Evolutionary conservation across 2,113 vertebrate genomes (phyloP), one percentile per base, ranked within the genome.

Genomic region (Hassar affinis): DNA sequence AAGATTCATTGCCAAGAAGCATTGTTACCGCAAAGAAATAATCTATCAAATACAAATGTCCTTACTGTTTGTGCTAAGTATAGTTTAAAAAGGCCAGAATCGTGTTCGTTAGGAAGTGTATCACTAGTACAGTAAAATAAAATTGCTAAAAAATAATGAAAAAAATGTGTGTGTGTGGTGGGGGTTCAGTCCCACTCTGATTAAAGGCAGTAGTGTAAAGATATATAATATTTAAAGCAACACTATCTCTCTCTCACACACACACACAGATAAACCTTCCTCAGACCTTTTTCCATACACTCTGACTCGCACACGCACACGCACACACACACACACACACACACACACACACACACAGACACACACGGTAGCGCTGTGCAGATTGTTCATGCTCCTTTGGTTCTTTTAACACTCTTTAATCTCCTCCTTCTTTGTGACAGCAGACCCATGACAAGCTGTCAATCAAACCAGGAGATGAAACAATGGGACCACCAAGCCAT

Each of bases 371-470:
- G 27, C 49, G 54, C 74, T 76, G 74, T 52, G 51, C 12, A 1
- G 76, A 78, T 78, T 59, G 54, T 78, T 99, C 97, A 99, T 96
- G 97, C 97, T 97, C 52, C 97, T 98, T 97, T 97, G 97, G 96
- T 96, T 97, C 96, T 96, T 97, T 97, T 98, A 98, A 98, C 96
- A 97, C 76, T 98, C 96, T 98, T 98, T 98, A 98, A 98, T 99
- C 97, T 96, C 96, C 96, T 96, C 97, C 97, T 96, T 96, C 97
- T 98, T 98, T 98, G 97, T 96, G 95, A 95, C 97, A 98, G 97
- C 98, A 97, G 96, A 98, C 98, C 98, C 98, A 97, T 99, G 97
- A 99, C 97, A 97, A 95, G 94, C 98, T 99, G 97, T 97, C 98
- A 98, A 95, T 99, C 98, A 99, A 97, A 97, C 95, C 96, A 96